Base-by-base conservation (phyloP, 2,888 invertebrate genomes). In the Leptura quadrifasciata region DNA sequence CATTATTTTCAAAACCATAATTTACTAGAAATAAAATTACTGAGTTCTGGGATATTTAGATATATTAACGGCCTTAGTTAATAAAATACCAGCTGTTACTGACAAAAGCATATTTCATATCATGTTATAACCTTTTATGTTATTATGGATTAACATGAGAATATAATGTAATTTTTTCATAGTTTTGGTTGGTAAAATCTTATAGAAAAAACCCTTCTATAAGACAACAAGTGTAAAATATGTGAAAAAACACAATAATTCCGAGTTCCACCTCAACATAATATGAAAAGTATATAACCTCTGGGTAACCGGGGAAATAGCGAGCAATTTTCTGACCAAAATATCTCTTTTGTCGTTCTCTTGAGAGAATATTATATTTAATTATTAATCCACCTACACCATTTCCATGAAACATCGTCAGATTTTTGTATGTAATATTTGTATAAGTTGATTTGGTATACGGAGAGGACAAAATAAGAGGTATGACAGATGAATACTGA, bases 271-370 rank as follows among this genome's bases (percentile, higher is more conserved):
- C 39, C n/a, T 15, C n/a, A 47, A 47, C 4, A n/a, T 47, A 47
- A n/a, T 47, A 47, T 47, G 6, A 47, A 47, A 47, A 47, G 47
- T 47, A n/a, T 47, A n/a, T 47, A n/a, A 47, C 47, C 47, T 47
- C 47, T n/a, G 47, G 5, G 47, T 47, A 47, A 47, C n/a, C n/a
- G 1, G n/a, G 47, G 47, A n/a, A 3, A 47, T 3, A 15, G n/a
- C 47, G 47, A 47, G 15, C n/a, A n/a, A 47, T 5, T 47, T 47
- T 47, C 47, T n/a, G 47, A n/a, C n/a, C n/a, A 47, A 12, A 47
- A 47, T 47, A 47, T 47, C 15, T 47, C 47, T 47, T n/a, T 47
- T 47, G 47, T 47, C n/a, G 15, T 47, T n/a, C 47, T n/a, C 47
- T 12, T 47, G 47, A n/a, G 47, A 47, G 47, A 47, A 5, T 6